Evolutionary conservation across 2,888 invertebrate genomes (phyloP).

Genomic region (Lithophane ornitopus): DNA sequence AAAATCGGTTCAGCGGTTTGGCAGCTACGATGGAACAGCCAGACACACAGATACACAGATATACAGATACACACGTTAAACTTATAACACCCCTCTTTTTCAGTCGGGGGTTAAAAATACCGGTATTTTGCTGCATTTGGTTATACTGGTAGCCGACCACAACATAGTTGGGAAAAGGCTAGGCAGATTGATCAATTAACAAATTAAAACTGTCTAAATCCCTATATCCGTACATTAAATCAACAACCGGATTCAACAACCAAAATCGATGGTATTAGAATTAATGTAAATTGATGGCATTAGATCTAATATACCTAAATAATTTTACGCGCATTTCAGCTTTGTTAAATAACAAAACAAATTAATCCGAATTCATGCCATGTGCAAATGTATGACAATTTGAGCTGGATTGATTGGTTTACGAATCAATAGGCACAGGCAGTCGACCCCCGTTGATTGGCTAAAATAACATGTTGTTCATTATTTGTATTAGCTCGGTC

Average conservation of each 20-base stretch:
- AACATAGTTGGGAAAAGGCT: background rate
- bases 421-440: conserved; percentile 33
- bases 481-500: conserved; percentile 46
- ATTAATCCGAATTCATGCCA: conserved; percentile 21
- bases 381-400: conserved; percentile 15
- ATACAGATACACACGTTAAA: no score
- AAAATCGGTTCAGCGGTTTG: no score
- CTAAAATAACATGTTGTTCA: conserved; percentile 53
- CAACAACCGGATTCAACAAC: background rate
- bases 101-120: no score
- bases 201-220: background rate
- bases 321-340: conserved; percentile 1
- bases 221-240: background rate
- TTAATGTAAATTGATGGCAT: background rate
- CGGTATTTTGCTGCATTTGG: background rate
- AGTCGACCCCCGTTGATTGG: conserved; percentile 46
- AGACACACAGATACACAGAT: no score
- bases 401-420: conserved; percentile 51
- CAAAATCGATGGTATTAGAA: background rate
- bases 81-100: no score
- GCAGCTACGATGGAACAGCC: no score
- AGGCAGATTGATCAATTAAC: background rate
- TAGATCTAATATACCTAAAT: background rate
- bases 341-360: conserved; percentile 16
- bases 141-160: background rate